Base-by-base conservation (phyloP, 2,797 vertebrate genomes). In the Stomatorhinus walkeri region DNA sequence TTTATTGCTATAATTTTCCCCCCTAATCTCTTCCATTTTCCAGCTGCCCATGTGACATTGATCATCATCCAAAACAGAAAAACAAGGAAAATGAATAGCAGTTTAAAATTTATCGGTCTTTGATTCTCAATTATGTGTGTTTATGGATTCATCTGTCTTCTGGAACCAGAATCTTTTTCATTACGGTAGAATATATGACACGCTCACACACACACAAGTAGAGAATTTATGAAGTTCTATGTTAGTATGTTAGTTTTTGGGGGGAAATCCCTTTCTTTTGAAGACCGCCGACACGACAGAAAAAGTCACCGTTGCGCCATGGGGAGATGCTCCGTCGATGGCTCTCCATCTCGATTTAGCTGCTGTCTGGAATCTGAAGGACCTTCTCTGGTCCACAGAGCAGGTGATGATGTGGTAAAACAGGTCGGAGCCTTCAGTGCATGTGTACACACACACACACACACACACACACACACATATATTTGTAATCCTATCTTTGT, bases 31-130 rank as follows among this genome's bases (percentile, higher is more conserved):
- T 96, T 98, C 97, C 97, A 99, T 99, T 99, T 98, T 98, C 98
- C 96, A 95, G 96, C 96, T 95, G 95, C 96, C 94, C 93, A 92
- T 91, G 95, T 93, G 95, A 97, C 98, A 99, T 99, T 99, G 97
- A 99, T 99, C 98, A 99, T 99, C 98, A 99, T 99, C 98, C 97
- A 98, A 97, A 46, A 68, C 49, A 89, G 94, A 97, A 96, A 85
- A 85, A 85, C 46, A 96, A 97, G 97, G 36, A 99, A 97, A 99
- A 98, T 98, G 98, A 98, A 99, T 98, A 98, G 98, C 98, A 98
- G 98, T 99, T 99, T 99, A 99, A 99, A 99, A 99, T 99, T 99
- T 99, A 99, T 99, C 98, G 98, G 98, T 98, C 98, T 99, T 99
- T 99, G 98, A 99, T 99, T 99, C 98, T 99, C 98, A 99, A 99